Conservation (phyloP, 2,888 invertebrate species). For the Coelopa pilipes region DNA sequence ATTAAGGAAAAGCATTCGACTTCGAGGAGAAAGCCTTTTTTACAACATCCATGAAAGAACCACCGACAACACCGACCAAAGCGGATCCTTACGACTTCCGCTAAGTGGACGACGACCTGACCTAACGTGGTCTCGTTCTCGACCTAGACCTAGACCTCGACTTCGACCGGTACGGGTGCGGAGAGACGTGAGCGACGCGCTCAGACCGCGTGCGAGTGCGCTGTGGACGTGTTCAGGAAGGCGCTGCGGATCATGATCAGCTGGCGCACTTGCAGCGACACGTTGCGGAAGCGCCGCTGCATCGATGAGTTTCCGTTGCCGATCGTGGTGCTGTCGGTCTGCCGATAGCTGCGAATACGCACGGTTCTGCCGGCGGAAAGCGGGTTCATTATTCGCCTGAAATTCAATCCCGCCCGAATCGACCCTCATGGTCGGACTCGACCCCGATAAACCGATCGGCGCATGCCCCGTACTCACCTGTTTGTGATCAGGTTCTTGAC, state of each 20-base stretch:
- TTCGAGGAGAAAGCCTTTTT: too few species aligned
- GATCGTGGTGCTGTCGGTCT: slow-evolving; percentile 57
- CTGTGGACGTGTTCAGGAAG: slow-evolving; percentile 47
- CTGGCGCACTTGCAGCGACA: slow-evolving; percentile 60
- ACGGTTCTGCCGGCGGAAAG: slow-evolving; percentile 50
- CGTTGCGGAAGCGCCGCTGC: slow-evolving; percentile 58
- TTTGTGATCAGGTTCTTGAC: slow-evolving; percentile 62
- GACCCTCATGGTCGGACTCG: neutral
- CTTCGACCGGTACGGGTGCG: too few species aligned
- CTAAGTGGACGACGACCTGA: too few species aligned
- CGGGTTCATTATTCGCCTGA: slow-evolving; percentile 16
- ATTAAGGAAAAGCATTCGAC: too few species aligned
- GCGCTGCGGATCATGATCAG: slow-evolving; percentile 61
- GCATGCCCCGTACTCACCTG: slow-evolving; percentile 54
- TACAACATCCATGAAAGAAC: too few species aligned
- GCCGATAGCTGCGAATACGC: slow-evolving; percentile 56
- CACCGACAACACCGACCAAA: too few species aligned
- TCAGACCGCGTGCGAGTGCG: slow-evolving; percentile 55
- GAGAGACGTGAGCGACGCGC: neutral
- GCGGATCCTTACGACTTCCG: too few species aligned
- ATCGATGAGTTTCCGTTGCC: slow-evolving; percentile 55
- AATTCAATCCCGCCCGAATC: neutral
- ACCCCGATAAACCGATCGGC: neutral
- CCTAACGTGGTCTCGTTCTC: too few species aligned
- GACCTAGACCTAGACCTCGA: too few species aligned